Base-by-base conservation (phyloP, 2,113 vertebrate species). In the Rhodinocichla rosea region DNA sequence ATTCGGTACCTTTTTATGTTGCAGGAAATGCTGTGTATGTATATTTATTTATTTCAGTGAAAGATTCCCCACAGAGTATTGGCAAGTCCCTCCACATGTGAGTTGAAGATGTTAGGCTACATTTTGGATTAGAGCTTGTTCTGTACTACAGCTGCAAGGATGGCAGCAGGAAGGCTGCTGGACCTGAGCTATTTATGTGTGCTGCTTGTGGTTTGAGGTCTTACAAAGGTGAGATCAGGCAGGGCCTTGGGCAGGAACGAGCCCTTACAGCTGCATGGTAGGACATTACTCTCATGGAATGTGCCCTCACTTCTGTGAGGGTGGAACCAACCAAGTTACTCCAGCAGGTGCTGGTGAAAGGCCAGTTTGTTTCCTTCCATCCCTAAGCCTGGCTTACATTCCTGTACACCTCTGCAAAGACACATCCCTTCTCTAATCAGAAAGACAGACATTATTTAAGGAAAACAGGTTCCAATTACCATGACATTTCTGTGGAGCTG, bases 171-270 rank as follows among this genome's bases (percentile, higher is more conserved):
- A 50, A 60, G 40, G 26, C 55, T 8, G 9, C 53, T 1, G 7
- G 27, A 45, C 24, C 22, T 0, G 2, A 50, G 35, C 7, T 60
- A 15, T 59, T 78, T 70, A 50, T 9, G 2, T 0, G 4, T 50
- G 20, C 47, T 33, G 9, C 13, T 39, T 71, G 27, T 30, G 15
- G 52, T 55, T 49, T 75, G 56, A 78, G 40, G 28, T n/a, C 37
- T 70, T 67, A 56, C 22, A 53, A 9, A 2, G 3, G 18, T 37
- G 37, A 87, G 37, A 45, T 50, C 45, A 40, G n/a, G 27, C 42
- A 65, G 26, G 6, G 17, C 65, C 75, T 88, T 45, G 6, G 6
- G 67, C 68, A 71, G 82, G 45, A 71, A 59, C 1, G 4, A 62
- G 30, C n/a, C 74, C 40, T 77, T 69, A 21, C 27, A 77, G 40